Percentiles rank a stretch among this genome's conserved stretches.
Conservation (phyloP, 2,797 vertebrate species). For the Phataginus tetradactyla region DNA sequence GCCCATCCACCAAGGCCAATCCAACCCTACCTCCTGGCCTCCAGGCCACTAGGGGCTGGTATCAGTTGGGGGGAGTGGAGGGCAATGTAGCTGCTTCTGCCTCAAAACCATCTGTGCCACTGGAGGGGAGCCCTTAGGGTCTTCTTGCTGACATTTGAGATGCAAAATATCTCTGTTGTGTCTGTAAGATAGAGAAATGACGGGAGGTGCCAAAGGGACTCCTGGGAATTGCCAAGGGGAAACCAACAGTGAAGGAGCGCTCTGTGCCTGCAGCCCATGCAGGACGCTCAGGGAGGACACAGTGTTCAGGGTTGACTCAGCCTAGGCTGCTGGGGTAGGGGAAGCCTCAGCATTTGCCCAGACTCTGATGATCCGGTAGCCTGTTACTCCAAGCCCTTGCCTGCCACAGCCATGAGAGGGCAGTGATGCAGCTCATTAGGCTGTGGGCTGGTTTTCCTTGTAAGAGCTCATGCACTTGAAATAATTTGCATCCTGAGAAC, state of each 20-base stretch:
- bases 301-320: background rate
- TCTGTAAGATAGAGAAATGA: background rate
- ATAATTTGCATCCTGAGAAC: background rate
- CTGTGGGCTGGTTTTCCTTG: background rate
- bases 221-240: background rate
- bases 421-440: background rate
- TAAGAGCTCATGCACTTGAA: background rate
- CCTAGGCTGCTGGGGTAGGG: fast-evolving
- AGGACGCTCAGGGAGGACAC: background rate
- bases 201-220: background rate
- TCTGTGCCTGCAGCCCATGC: fast-evolving
- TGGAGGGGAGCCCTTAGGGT: background rate
- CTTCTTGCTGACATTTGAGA: background rate
- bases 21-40: background rate
- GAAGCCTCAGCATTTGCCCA: background rate
- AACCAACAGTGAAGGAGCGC: background rate
- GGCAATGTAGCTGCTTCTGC: background rate
- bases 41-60: background rate
- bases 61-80: conserved; percentile 5
- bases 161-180: background rate
- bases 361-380: fast-evolving
- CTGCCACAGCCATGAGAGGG: background rate
- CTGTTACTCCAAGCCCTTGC: background rate
- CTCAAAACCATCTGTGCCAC: background rate
- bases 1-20: background rate